Evolutionary conservation across 1,140 invertebrate species (phyloP), one percentile per base, ranked within the genome.

Genomic region (Drosophila murphyi): DNA sequence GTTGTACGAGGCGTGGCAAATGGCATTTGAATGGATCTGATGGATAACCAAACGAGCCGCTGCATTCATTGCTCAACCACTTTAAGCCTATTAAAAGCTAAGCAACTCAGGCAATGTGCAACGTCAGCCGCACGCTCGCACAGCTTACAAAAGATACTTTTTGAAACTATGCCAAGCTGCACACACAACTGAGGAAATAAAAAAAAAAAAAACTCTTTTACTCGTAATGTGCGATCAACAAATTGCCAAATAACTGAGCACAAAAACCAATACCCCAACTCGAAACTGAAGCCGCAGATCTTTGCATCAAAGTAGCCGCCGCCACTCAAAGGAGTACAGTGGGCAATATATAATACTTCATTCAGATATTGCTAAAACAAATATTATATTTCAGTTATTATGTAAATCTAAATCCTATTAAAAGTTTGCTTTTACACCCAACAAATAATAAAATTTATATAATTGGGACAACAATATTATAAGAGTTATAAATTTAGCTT

Each of bases 161-260:
- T 64, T 39, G 64, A 69, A 85, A 72, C 71, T 85, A 80, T 85
- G 73, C 73, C 77, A 52, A 43, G 54, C 71, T 74, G 62, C 72
- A 65, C 12, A 55, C 34, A 61, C 64, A 45, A 41, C 34, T 34
- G 55, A 43, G 20, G 29, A 55, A 20, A 43, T 12, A 52, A 51
- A 31, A 60, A 43, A 35, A 55, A 20, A 43, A 28, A 52, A 51
- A 35, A 51, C 55, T 54, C 51, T 72, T 68, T 68, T 62, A 79
- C 80, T 70, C 68, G 61, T 59, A 74, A 70, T 79, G 78, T 78
- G 64, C 75, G 64, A 83, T 75, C 76, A 83, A 87, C 83, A 87
- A 87, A 87, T 87, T 88, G 83, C 83, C 83, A 88, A 87, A 87
- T 87, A 67, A 63, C 76, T 60, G 72, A 70, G 43, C 28, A 63